Conservation (phyloP, 2,888 invertebrate genomes). For the Aleiodes alternator region DNA sequence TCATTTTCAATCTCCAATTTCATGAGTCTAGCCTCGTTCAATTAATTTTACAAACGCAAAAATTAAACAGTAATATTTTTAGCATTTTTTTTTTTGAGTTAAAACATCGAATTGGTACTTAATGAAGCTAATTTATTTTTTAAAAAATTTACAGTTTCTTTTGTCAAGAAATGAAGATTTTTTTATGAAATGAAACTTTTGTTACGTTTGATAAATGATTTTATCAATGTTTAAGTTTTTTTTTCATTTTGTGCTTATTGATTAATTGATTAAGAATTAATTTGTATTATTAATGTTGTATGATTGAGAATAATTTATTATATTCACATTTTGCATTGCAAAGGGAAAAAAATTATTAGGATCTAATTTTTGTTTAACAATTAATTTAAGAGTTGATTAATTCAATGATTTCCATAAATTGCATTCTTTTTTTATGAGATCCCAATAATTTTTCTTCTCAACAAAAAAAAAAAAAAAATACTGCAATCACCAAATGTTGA, state of each 20-base stretch:
- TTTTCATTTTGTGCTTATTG: conserved; percentile 52
- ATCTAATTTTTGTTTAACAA: neutral
- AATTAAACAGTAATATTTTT: conserved; percentile 1
- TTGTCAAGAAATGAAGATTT: no score
- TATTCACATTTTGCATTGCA: conserved; percentile 34
- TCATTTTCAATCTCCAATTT: neutral
- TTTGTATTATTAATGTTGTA: conserved; percentile 54
- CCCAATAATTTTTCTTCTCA: conserved; percentile 2
- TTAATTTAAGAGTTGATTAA: no score
- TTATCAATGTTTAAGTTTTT: conserved; percentile 49
- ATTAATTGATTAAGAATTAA: conserved; percentile 36
- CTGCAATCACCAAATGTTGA: conserved; percentile 31
- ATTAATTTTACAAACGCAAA: conserved; percentile 20
- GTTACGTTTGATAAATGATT: conserved; percentile 44
- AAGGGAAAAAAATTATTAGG: neutral
- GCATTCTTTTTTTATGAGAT: no score
- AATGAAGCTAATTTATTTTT: conserved; percentile 10
- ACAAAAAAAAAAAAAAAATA: conserved; percentile 1
- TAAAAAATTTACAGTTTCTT: neutral
- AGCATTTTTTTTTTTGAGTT: conserved; percentile 13
- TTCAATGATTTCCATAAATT: neutral
- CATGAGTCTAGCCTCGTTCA: conserved; percentile 28
- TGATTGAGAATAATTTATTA: conserved; percentile 52
- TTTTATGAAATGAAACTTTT: conserved; percentile 5
- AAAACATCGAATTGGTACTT: neutral